A percentile compares a stretch with the other conserved stretches of the same genome.
phyloP scores from a whole-genome alignment of 2,797 vertebrate genomes.

The Ctenopoma kingsleyae region DNA sequence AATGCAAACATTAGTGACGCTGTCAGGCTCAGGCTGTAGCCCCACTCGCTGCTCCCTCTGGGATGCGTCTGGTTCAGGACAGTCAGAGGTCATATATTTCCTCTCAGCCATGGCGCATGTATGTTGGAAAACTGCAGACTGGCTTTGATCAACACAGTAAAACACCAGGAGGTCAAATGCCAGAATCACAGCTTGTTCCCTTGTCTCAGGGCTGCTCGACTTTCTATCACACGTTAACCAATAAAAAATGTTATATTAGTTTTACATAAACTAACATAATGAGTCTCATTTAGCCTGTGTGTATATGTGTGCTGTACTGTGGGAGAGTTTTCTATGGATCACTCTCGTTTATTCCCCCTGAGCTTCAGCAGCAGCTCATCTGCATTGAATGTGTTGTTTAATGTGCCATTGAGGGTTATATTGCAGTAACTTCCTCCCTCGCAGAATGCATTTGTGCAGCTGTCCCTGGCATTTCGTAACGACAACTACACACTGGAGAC shows the following conservation, averaged over 20 bases:
- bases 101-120: slow-evolving; percentile 56
- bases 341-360: slow-evolving; percentile 9
- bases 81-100: slow-evolving; percentile 79
- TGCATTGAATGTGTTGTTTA: slow-evolving; percentile 30
- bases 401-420: slow-evolving; percentile 36
- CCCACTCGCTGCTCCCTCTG: slow-evolving; percentile 65
- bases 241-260: slow-evolving; percentile 11
- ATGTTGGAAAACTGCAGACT: slow-evolving; percentile 52
- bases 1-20: slow-evolving; percentile 78
- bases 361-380: slow-evolving; percentile 20
- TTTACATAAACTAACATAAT: slow-evolving; percentile 1
- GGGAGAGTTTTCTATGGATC: slow-evolving; percentile 23
- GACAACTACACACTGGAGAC: slow-evolving; percentile 98
- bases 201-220: slow-evolving; percentile 35
- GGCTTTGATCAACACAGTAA: slow-evolving; percentile 74
- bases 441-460: slow-evolving; percentile 97
- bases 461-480: slow-evolving; percentile 97
- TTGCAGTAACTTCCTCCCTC: slow-evolving; percentile 51
- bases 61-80: slow-evolving; percentile 71
- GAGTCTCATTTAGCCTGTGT: background rate
- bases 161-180: slow-evolving; percentile 59
- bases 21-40: slow-evolving; percentile 44
- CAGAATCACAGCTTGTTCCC: slow-evolving; percentile 50
- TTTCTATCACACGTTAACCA: slow-evolving; percentile 25
- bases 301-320: background rate